These are phyloP conservation scores for Cyprinus carpio DNA, from an alignment of 2,113 vertebrate genomes.

Conservation along the genomic window DNA sequence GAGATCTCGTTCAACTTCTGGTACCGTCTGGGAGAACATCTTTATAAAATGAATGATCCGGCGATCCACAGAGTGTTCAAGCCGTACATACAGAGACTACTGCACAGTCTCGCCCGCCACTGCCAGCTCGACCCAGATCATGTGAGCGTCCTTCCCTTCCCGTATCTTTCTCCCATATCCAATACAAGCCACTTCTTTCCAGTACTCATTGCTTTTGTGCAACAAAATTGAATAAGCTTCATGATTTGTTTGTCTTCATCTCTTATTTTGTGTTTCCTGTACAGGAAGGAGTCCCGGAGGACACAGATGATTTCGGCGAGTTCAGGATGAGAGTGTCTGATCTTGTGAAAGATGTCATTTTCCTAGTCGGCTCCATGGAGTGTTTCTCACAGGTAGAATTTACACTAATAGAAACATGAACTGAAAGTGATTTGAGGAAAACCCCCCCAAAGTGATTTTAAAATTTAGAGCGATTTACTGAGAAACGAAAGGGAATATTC, in stretches of 20 bases:
- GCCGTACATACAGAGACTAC: conserved; percentile 94
- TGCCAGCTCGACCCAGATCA: conserved; percentile 96
- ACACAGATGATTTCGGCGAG: conserved; percentile 95
- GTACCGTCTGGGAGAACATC: conserved; percentile 95
- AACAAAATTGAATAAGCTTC: neutral
- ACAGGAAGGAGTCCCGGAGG: conserved; percentile 95
- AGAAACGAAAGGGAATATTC: neutral
- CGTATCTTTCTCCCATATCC: neutral
- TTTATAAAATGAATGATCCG: conserved; percentile 90
- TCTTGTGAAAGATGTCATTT: conserved; percentile 96
- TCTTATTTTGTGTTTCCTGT: neutral
- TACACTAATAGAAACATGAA: neutral
- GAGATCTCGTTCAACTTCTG: conserved; percentile 99
- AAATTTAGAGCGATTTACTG: neutral
- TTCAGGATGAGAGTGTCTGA: conserved; percentile 96
- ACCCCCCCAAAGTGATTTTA: neutral
- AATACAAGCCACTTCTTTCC: too few species aligned
- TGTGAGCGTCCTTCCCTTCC: conserved; percentile 70
- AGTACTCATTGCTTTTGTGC: neutral
- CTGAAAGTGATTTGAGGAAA: neutral
- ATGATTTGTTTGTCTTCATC: neutral
- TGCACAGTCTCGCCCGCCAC: conserved; percentile 93
- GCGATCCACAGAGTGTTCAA: conserved; percentile 91
- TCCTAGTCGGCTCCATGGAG: conserved; percentile 95
- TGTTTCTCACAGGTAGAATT: conserved; percentile 91